Evolutionary conservation across 2,113 vertebrate genomes (phyloP).

Genomic region (Ramphastos sulfuratus): DNA sequence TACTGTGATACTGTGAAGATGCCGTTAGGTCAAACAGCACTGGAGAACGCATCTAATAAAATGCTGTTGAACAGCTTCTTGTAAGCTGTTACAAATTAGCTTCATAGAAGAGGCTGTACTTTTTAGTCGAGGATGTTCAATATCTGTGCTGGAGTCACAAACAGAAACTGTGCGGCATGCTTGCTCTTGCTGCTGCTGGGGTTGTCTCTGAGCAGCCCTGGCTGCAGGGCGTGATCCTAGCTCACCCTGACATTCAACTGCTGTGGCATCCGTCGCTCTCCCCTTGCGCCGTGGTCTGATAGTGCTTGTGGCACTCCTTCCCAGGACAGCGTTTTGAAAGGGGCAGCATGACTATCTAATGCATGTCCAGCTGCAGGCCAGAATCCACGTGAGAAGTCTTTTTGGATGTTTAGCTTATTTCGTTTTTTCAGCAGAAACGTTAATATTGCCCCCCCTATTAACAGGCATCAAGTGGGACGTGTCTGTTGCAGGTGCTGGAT

Average conservation of each 20-base stretch:
- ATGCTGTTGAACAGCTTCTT: not conserved
- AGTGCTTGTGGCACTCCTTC: not conserved
- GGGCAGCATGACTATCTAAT: not conserved
- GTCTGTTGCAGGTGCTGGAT: rapidly evolving
- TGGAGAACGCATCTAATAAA: not conserved
- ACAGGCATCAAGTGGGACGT: rapidly evolving
- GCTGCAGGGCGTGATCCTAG: not conserved
- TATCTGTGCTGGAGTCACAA: not conserved
- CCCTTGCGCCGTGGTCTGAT: not conserved
- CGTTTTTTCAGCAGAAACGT: not conserved
- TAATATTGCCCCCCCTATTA: rapidly evolving
- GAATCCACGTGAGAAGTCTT: not conserved
- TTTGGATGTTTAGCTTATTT: not conserved
- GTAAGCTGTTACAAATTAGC: not conserved
- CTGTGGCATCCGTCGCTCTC: not conserved
- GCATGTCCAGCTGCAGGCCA: not conserved
- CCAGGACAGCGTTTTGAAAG: not conserved
- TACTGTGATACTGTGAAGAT: too few species aligned
- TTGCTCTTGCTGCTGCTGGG: not conserved
- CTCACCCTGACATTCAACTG: not conserved
- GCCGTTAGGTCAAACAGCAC: not conserved
- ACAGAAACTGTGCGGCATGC: rapidly evolving
- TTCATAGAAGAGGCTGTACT: not conserved
- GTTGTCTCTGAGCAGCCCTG: not conserved
- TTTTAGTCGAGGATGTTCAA: not conserved